phyloP scores from a whole-genome alignment of 2,797 vertebrate genomes.

The Nyctibius grandis region DNA sequence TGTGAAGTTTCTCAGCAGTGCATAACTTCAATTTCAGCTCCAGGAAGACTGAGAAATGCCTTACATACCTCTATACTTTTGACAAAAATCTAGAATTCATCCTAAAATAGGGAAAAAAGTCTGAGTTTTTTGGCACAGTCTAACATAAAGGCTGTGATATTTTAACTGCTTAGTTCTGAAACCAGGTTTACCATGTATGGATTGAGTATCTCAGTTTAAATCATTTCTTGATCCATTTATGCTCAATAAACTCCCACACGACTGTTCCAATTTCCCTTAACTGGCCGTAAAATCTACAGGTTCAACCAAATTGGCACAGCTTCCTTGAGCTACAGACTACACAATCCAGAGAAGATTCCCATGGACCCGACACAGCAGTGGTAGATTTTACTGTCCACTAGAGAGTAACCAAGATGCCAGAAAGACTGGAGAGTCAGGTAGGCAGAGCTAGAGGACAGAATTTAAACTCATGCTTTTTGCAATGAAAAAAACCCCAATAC shows the following conservation, averaged over 20 bases:
- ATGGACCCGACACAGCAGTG: not conserved
- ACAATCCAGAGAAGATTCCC: not conserved
- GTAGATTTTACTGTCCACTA: not conserved
- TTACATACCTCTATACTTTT: not conserved
- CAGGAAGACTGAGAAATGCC: not conserved
- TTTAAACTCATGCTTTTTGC: not conserved
- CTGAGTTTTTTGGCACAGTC: not conserved
- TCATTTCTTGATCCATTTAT: not conserved
- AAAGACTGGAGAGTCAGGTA: not conserved
- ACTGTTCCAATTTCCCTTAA: not conserved
- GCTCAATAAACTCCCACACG: not conserved
- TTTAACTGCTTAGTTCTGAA: not conserved
- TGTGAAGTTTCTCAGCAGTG: not conserved
- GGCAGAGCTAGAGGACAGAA: not conserved
- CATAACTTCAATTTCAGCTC: not conserved
- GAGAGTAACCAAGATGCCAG: not conserved
- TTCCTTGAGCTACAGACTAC: not conserved
- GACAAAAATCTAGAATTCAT: not conserved
- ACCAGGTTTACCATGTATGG: not conserved
- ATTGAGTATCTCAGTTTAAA: not conserved
- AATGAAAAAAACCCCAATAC: not conserved
- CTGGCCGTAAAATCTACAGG: not conserved
- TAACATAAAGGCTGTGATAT: not conserved
- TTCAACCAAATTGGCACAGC: not conserved
- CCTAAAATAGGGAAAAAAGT: not conserved